Conservation (phyloP, 2,888 invertebrate species). For the Hypomecis punctinalis region DNA sequence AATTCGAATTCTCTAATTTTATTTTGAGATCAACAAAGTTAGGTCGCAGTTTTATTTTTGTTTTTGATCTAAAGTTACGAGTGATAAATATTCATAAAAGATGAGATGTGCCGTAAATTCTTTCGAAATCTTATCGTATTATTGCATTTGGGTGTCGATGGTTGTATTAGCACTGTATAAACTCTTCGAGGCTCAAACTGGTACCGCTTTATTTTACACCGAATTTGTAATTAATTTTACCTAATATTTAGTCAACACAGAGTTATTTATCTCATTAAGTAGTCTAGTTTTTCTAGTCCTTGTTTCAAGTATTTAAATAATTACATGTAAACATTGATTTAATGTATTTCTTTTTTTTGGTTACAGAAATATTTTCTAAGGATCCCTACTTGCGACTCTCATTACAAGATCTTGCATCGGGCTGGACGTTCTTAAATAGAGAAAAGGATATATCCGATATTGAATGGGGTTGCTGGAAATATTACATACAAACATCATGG, state of each 20-base stretch:
- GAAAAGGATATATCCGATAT: conserved; percentile 88
- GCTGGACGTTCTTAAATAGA: conserved; percentile 83
- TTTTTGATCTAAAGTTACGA: background rate
- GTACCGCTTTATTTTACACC: conserved; percentile 59
- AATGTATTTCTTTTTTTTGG: conserved; percentile 5
- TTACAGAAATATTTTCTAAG: conserved; percentile 67
- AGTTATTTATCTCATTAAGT: too few species aligned
- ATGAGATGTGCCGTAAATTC: conserved; percentile 56
- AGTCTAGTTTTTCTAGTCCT: too few species aligned
- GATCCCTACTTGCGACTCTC: conserved; percentile 50
- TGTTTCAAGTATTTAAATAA: too few species aligned
- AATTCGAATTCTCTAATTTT: conserved; percentile 23
- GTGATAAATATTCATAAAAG: background rate
- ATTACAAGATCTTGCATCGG: conserved; percentile 81
- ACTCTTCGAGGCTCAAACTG: conserved; percentile 79
- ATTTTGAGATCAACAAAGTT: conserved; percentile 1
- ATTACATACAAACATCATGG: conserved; percentile 77
- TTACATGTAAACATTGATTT: background rate
- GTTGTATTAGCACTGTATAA: conserved; percentile 84
- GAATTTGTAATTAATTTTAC: background rate
- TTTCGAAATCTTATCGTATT: conserved; percentile 77
- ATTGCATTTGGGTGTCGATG: conserved; percentile 81
- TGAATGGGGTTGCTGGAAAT: conserved; percentile 89
- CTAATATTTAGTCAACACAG: background rate
- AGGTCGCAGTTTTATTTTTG: background rate